These are phyloP conservation scores for Oxygymnocypris stewartii DNA, from an alignment of 2,113 vertebrate genomes.

Conservation along the genomic window DNA sequence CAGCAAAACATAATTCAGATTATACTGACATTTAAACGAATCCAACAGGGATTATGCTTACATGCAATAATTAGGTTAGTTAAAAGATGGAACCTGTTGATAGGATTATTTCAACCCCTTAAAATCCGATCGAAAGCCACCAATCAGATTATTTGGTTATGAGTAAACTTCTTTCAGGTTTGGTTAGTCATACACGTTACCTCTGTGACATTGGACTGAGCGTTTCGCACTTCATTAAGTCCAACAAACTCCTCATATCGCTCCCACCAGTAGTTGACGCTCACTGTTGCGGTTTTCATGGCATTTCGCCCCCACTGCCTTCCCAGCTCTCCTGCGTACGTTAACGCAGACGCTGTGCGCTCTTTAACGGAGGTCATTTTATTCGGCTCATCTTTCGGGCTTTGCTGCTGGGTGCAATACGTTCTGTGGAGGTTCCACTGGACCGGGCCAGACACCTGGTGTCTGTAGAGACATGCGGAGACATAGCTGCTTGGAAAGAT, in stretches of 20 bases:
- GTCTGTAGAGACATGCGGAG: constrained; percentile 63
- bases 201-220: constrained; percentile 91
- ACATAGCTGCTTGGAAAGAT: constrained; percentile 66
- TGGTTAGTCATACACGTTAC: constrained; percentile 68
- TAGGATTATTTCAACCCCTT: no score
- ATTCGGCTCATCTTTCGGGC: constrained; percentile 57
- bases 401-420: constrained; percentile 72
- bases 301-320: constrained; percentile 75
- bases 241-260: constrained; percentile 95
- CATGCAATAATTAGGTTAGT: neutral
- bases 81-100: neutral
- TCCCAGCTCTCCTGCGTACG: constrained; percentile 73
- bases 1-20: neutral
- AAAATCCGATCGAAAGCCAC: neutral
- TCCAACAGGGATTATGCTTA: neutral
- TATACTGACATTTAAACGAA: no score
- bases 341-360: constrained; percentile 59
- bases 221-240: constrained; percentile 88
- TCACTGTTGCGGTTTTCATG: constrained; percentile 66
- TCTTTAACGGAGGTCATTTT: constrained; percentile 63
- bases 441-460: constrained; percentile 56
- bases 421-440: constrained; percentile 62
- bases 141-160: neutral
- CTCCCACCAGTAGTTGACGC: constrained; percentile 84
- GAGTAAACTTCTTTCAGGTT: neutral